Conservation (phyloP, 2,113 vertebrate genomes). For the Corythornis vintsioides region DNA sequence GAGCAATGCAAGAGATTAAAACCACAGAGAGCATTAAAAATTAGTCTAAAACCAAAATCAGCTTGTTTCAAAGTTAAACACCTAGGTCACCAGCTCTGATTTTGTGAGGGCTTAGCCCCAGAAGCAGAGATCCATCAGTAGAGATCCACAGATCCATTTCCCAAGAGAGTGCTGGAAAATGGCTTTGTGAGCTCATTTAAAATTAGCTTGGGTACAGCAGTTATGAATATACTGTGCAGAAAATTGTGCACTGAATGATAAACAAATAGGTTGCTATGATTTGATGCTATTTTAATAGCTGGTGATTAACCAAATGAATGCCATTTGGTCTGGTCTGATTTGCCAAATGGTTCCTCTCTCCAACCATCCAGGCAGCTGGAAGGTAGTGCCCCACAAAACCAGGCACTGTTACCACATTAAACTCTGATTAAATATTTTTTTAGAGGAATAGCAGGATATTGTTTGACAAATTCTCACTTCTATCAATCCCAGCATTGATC, state of each 20-base stretch:
- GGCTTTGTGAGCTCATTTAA: constrained; percentile 72
- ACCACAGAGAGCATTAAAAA: constrained; percentile 9
- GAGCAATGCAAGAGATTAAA: constrained; percentile 1
- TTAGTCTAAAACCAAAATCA: constrained; percentile 31
- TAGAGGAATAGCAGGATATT: not conserved
- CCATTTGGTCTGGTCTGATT: constrained; percentile 54
- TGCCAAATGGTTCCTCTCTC: constrained; percentile 41
- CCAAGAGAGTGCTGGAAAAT: constrained; percentile 62
- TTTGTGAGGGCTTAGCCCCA: constrained; percentile 62
- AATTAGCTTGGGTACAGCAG: constrained; percentile 78
- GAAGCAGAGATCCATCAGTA: constrained; percentile 68
- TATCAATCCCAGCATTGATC: constrained; percentile 68
- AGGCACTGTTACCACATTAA: not conserved
- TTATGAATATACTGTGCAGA: constrained; percentile 73
- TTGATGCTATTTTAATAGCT: constrained; percentile 68
- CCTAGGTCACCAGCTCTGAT: constrained; percentile 48
- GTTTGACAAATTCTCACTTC: constrained; percentile 55
- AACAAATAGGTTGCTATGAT: constrained; percentile 67
- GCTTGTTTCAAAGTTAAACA: constrained; percentile 58
- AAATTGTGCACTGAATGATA: constrained; percentile 73
- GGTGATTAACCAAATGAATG: constrained; percentile 61
- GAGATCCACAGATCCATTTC: constrained; percentile 53
- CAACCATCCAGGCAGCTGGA: not conserved
- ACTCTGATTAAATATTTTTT: not conserved
- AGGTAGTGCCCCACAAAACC: not conserved